Evolutionary conservation across 2,113 vertebrate genomes (phyloP), one percentile per base, ranked within the genome.

Genomic region (Pontoporia blainvillei): DNA sequence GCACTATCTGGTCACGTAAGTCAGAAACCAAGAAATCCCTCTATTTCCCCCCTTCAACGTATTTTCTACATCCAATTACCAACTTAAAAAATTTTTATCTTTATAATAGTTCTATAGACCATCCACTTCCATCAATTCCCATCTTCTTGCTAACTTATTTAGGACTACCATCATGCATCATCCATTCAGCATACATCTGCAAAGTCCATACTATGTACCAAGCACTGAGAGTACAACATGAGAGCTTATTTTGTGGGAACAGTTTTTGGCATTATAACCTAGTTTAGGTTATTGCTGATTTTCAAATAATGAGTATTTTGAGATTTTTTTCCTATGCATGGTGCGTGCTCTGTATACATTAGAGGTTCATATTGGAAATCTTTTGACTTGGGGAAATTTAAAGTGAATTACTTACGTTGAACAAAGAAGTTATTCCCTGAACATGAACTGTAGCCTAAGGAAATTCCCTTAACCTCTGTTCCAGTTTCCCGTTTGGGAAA

Each of bases 241-340:
- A 90, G 72, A 59, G 3, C 7, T 41, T 86, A 15, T 88, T 88
- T 82, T 76, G 7, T 62, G 44, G 36, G 23, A 84, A 71, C 8
- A 62, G 17, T 91, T 46, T 79, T 96, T 79, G 49, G 15, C 17
- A 25, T 93, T 87, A 82, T 61, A 78, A 6, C 6, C 67, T 83
- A 86, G n/a, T 49, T 27, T 96, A 94, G 36, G 17, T 81, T 73
- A 66, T 94, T 71, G 25, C 78, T 67, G 76, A 84, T 94, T 94
- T 96, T 76, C 46, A 66, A 59, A 78, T 96, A 64, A 90, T 78
- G 62, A 86, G n/a, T 94, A 86, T 75, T 92, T 90, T 86, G 84
- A 92, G 18, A 79, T 34, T 72, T 87, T 93, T n/a, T 0, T 27
- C 7, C 18, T 8, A 46, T 86, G 39, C 27, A 72, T 87, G 31